Percentiles rank a stretch among this genome's conserved stretches.
Evolutionary conservation across 2,113 vertebrate species (phyloP).

Genomic region (Colaptes auratus): DNA sequence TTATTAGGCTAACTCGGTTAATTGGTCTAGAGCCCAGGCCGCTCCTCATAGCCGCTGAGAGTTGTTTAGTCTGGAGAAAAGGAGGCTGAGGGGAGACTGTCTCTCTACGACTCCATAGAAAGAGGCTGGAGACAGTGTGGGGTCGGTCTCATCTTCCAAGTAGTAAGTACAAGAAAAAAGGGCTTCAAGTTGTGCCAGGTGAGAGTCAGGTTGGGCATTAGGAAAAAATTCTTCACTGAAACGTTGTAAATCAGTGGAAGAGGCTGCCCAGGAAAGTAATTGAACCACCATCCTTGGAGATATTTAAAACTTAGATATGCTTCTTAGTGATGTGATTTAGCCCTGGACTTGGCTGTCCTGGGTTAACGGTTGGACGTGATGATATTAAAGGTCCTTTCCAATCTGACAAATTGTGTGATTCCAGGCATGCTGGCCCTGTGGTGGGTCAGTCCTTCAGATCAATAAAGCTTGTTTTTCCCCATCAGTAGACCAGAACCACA

Average conservation of each 20-base stretch:
- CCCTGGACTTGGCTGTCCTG: background rate
- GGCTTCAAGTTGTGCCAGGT: background rate
- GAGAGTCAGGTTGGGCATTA: background rate
- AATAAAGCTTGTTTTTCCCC: too few species aligned
- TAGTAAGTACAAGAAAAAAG: background rate
- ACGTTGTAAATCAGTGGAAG: background rate
- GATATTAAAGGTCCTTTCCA: background rate
- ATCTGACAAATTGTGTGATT: too few species aligned
- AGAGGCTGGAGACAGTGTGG: background rate
- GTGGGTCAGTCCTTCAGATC: background rate
- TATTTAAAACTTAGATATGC: background rate
- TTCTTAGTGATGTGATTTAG: background rate
- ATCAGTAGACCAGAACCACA: too few species aligned
- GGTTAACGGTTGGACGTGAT: background rate
- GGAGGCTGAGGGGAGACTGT: background rate
- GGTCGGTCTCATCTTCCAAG: background rate
- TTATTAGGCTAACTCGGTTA: fast-evolving
- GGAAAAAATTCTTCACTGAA: background rate
- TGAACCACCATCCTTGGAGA: background rate
- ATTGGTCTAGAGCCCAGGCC: background rate
- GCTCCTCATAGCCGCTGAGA: background rate
- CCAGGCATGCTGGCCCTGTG: fast-evolving
- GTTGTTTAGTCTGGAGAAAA: background rate
- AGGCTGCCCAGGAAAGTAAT: background rate
- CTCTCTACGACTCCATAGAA: background rate